Percentiles rank a stretch among this genome's conserved stretches.
These are phyloP conservation scores for Myotis daubentonii DNA, from an alignment of 2,797 vertebrate species.

Conservation along the genomic window DNA sequence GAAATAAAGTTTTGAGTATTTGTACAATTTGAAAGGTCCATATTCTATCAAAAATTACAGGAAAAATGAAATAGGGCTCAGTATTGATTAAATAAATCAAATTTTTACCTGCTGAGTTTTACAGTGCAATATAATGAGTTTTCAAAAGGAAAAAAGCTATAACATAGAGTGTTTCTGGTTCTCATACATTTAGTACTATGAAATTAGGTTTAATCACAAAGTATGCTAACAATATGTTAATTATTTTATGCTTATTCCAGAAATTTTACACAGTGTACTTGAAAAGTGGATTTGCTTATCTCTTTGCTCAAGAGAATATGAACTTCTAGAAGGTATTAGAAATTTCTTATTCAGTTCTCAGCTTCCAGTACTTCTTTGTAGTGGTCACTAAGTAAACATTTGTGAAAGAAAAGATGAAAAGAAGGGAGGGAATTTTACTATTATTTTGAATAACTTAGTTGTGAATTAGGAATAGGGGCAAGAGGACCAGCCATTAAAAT, in stretches of 20 bases:
- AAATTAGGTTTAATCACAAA: slow-evolving; percentile 23
- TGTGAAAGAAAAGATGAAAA: neutral
- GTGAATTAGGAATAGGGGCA: neutral
- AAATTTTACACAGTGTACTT: neutral
- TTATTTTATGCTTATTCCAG: neutral
- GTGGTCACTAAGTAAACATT: neutral
- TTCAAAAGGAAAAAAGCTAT: neutral
- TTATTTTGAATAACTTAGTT: neutral
- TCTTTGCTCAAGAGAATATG: neutral
- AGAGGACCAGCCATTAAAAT: neutral
- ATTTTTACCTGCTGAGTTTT: neutral
- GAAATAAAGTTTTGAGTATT: neutral
- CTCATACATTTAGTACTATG: neutral
- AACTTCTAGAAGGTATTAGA: neutral
- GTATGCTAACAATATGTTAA: neutral
- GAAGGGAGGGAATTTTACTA: neutral
- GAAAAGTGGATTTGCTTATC: neutral
- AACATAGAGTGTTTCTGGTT: neutral
- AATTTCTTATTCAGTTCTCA: neutral
- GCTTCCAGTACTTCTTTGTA: neutral
- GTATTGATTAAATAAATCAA: neutral
- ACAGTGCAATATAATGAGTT: neutral
- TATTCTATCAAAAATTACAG: slow-evolving; percentile 9
- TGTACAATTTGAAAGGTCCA: neutral
- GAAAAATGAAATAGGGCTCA: neutral